Base-by-base conservation (phyloP, 2,797 vertebrate species). In the Pangasius macronema region DNA sequence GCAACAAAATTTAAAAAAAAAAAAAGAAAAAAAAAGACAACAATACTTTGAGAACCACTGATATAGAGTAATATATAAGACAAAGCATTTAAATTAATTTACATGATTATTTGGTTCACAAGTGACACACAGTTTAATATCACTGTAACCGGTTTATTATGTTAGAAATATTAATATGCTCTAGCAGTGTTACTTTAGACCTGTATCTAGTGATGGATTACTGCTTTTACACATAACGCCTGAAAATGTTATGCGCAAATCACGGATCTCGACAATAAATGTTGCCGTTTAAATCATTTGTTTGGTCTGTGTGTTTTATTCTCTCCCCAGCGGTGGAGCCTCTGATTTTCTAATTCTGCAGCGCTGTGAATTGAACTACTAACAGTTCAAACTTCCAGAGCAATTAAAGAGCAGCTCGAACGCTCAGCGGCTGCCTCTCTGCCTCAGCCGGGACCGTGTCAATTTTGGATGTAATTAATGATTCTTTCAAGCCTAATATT, bases 381-480 rank as follows among this genome's bases (percentile, higher is more conserved):
- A 89, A 86, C 88, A 88, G 91, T 91, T 93, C 86, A 93, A 92
- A 92, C 88, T 92, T 91, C 82, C 90, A 88, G 86, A 73, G 86
- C 89, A 93, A 92, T 92, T 92, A 93, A 90, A 93, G 85, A 91
- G 81, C 84, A 75, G 67, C 89, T 91, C 90, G 88, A 88, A 88
- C 85, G 27, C 73, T 57, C 82, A 80, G 87, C 70, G 90, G 86
- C 87, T 84, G 88, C 88, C 83, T 90, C 87, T 16, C 61, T 30
- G 82, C 83, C 86, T 89, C 92, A 90, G 88, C 83, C 63, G 86
- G 89, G 90, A 91, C 89, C 22, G 84, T 90, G 91, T 91, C 91
- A 93, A 90, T 89, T 92, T 95, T 93, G 92, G 86, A 94, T 92
- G 88, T 94, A 94, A 95, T 95, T 95, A 94, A 94, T 95, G 92